phyloP scores from a whole-genome alignment of 2,888 invertebrate species.

The Rhagium mordax region DNA sequence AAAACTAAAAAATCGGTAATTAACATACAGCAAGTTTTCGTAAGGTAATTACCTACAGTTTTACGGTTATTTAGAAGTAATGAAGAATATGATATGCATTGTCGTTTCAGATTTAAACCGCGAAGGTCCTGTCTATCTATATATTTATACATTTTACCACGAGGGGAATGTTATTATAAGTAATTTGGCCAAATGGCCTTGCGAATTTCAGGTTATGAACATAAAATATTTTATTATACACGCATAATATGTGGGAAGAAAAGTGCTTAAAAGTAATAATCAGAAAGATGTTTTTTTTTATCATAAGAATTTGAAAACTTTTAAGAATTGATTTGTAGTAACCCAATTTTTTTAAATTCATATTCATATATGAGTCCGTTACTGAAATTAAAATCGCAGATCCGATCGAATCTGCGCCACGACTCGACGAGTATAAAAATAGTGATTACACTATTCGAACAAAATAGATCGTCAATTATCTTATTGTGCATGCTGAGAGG shows the following conservation, averaged over 20 bases:
- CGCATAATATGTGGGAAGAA: neutral
- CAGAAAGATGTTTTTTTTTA: neutral
- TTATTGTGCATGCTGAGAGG: slow-evolving; percentile 42
- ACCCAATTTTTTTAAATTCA: no score
- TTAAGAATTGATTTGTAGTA: neutral
- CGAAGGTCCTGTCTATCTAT: slow-evolving; percentile 14
- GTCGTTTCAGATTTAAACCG: slow-evolving; percentile 18
- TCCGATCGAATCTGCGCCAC: no score
- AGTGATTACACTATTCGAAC: slow-evolving; percentile 18
- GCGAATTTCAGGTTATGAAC: slow-evolving; percentile 9
- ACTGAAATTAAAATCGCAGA: no score
- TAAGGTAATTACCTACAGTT: slow-evolving; percentile 7
- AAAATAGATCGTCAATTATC: slow-evolving; percentile 39
- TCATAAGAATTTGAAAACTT: neutral
- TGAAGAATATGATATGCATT: slow-evolving; percentile 29
- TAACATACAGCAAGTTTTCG: slow-evolving; percentile 7
- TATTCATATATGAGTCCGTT: no score
- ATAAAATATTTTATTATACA: slow-evolving; percentile 27
- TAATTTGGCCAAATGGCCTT: slow-evolving; percentile 25
- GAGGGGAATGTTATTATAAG: neutral
- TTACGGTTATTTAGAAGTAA: slow-evolving; percentile 23
- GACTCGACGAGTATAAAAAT: slow-evolving; percentile 2
- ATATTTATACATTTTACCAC: neutral
- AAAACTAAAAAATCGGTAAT: neutral
- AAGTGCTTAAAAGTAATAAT: slow-evolving; percentile 23